Percentiles rank a stretch among this genome's conserved stretches.
These are phyloP conservation scores for Emesis russula DNA, from an alignment of 2,888 invertebrate genomes.

Conservation along the genomic window DNA sequence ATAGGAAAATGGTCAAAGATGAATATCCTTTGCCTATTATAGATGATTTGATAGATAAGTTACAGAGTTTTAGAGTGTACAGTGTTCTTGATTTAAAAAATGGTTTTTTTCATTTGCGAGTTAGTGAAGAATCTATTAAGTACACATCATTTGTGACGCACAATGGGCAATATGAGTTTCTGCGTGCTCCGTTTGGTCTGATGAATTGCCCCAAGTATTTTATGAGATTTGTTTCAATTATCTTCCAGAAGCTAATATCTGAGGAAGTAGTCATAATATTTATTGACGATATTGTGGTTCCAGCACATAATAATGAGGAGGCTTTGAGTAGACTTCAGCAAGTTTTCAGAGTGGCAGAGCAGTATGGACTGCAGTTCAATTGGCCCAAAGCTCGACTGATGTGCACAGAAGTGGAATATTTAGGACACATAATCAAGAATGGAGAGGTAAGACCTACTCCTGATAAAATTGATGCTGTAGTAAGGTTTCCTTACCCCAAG, in stretches of 20 bases:
- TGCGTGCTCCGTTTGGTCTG: constrained; percentile 61
- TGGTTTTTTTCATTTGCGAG: constrained; percentile 72
- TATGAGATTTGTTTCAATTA: constrained; percentile 77
- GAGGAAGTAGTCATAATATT: constrained; percentile 75
- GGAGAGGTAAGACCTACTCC: constrained; percentile 82
- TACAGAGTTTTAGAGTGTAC: constrained; percentile 68
- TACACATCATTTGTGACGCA: constrained; percentile 72
- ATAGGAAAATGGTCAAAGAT: constrained; percentile 73
- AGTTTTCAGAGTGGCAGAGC: not conserved
- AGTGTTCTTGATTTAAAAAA: constrained; percentile 76
- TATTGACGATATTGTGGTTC: constrained; percentile 76
- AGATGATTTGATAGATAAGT: constrained; percentile 77
- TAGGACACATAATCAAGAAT: constrained; percentile 72
- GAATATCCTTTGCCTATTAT: constrained; percentile 80
- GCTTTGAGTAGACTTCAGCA: constrained; percentile 35
- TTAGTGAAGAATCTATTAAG: constrained; percentile 54
- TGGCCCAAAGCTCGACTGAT: constrained; percentile 56
- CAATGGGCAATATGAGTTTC: constrained; percentile 29
- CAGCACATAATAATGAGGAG: constrained; percentile 60
- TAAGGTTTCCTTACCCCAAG: constrained; percentile 62
- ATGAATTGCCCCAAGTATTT: constrained; percentile 63
- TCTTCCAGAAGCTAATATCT: constrained; percentile 75
- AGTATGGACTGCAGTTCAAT: constrained; percentile 27
- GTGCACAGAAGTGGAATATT: constrained; percentile 70
- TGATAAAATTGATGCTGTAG: constrained; percentile 69